A percentile compares a stretch with the other conserved stretches of the same genome.
Evolutionary conservation across 2,888 invertebrate genomes (phyloP).

Genomic region (Nemotelus nigrinus): DNA sequence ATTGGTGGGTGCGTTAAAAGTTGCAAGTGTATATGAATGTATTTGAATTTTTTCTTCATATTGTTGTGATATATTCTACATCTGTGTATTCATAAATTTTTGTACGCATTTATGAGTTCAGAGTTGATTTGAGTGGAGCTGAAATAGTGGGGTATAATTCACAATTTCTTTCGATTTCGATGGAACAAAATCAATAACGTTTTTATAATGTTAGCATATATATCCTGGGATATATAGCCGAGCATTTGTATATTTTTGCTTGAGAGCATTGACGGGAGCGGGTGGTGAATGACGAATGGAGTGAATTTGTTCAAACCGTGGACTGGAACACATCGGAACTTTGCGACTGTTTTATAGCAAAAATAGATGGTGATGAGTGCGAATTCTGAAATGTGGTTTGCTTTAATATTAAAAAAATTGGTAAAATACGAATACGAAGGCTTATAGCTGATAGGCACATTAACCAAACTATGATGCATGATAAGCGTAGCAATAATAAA

Average conservation of each 20-base stretch:
- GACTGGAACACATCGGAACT: background rate
- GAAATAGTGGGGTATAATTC: conserved; percentile 44
- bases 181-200: conserved; percentile 49
- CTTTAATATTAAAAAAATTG: background rate
- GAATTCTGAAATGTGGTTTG: background rate
- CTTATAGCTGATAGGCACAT: no score
- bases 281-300: conserved; percentile 31
- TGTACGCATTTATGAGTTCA: conserved; percentile 33
- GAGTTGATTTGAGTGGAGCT: conserved; percentile 6
- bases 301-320: conserved; percentile 1
- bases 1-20: conserved; percentile 28
- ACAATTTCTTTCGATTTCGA: conserved; percentile 43
- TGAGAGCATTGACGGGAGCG: conserved; percentile 9
- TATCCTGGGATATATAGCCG: background rate
- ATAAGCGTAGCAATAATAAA: no score
- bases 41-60: conserved; percentile 31
- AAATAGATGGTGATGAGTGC: background rate
- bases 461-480: no score
- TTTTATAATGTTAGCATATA: conserved; percentile 27
- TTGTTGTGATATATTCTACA: conserved; percentile 19
- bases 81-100: conserved; percentile 42
- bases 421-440: no score
- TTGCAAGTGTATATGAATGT: conserved; percentile 22
- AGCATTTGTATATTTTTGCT: conserved; percentile 7
- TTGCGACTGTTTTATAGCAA: no score